Evolutionary conservation across 2,113 vertebrate genomes (phyloP).

Genomic region (Chauna torquata): DNA sequence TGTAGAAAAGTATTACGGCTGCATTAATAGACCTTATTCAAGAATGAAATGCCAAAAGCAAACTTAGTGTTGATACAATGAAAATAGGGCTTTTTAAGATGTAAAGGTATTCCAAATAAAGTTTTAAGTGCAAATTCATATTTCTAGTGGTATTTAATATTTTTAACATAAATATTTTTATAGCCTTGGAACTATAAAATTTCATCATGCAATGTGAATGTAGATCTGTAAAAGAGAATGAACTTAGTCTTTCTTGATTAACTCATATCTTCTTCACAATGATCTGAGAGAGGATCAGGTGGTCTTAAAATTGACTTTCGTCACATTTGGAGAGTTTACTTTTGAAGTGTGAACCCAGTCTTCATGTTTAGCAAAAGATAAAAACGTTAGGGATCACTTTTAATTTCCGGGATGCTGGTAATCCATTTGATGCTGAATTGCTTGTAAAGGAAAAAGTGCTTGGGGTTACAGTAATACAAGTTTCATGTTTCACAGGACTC

Average conservation of each 20-base stretch:
- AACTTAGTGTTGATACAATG: not conserved
- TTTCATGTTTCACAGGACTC: not conserved
- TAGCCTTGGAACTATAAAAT: not conserved
- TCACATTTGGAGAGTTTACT: not conserved
- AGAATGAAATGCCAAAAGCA: not conserved
- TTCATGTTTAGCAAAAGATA: not conserved
- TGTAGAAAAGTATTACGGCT: not conserved
- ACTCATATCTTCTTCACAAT: not conserved
- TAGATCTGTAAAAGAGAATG: not conserved
- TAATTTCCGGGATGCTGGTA: not conserved
- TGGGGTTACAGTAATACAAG: not conserved
- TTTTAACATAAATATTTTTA: no score
- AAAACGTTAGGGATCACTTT: not conserved
- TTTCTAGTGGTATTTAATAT: not conserved
- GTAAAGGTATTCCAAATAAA: not conserved
- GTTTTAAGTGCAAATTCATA: not conserved
- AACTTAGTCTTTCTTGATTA: not conserved
- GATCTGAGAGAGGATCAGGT: not conserved
- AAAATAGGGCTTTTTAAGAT: not conserved
- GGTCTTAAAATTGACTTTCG: not conserved
- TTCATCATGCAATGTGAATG: not conserved
- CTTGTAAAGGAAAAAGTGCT: not conserved
- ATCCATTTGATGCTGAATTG: not conserved
- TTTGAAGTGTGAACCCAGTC: not conserved
- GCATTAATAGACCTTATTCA: not conserved